Percentiles rank a stretch among this genome's conserved stretches.
Evolutionary conservation across 2,888 invertebrate species (phyloP).

Genomic region (Caenorhabditis wallacei): DNA sequence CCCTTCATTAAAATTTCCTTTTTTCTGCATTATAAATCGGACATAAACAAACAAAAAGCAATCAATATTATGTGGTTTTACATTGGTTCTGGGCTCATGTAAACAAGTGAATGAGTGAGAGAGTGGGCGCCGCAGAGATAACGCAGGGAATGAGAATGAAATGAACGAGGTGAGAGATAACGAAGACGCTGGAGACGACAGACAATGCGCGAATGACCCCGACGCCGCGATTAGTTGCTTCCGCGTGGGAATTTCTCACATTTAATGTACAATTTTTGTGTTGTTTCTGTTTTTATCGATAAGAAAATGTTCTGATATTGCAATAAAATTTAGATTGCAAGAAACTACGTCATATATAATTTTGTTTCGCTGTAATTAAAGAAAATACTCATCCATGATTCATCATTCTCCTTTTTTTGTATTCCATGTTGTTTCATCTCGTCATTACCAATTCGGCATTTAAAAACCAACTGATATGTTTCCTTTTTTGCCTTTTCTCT

Average conservation of each 20-base stretch:
- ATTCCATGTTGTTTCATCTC: not conserved
- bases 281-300: not conserved
- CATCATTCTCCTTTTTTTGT: not conserved
- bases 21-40: not conserved
- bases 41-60: constrained; percentile 11
- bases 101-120: constrained; percentile 46
- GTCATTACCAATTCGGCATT: constrained; percentile 27
- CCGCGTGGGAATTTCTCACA: constrained; percentile 38
- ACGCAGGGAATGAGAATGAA: constrained; percentile 27
- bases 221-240: constrained; percentile 36
- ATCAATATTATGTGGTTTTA: constrained; percentile 49
- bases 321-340: no score
- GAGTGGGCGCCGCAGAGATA: constrained; percentile 33
- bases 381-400: not conserved
- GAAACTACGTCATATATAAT: not conserved
- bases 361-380: not conserved
- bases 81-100: constrained; percentile 44
- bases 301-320: not conserved
- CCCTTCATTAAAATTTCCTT: constrained; percentile 11
- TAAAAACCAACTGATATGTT: constrained; percentile 24
- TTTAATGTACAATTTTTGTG: constrained; percentile 14
- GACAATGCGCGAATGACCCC: constrained; percentile 50
- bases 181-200: constrained; percentile 6
- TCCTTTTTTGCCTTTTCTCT: not conserved
- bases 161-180: constrained; percentile 18